These are phyloP conservation scores for Drepanosiphum platanoidis DNA, from an alignment of 2,888 invertebrate genomes.

Conservation along the genomic window DNA sequence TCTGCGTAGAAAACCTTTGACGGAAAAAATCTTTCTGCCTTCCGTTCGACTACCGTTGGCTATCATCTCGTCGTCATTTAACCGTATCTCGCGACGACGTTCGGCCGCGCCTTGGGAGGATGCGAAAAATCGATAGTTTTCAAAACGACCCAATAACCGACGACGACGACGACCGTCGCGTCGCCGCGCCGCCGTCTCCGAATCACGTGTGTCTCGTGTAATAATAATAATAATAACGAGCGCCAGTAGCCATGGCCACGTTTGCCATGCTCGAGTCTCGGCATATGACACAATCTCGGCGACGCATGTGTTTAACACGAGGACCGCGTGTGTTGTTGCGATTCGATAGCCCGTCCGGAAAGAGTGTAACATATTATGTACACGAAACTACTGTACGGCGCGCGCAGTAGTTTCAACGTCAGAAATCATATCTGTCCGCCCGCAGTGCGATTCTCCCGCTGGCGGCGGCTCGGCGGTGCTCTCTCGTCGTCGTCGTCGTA, in stretches of 20 bases:
- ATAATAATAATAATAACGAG: not conserved
- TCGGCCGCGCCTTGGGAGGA: too few species aligned
- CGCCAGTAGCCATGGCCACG: not conserved
- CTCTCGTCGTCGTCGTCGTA: not conserved
- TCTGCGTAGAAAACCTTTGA: too few species aligned
- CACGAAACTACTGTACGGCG: not conserved
- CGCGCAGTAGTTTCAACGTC: not conserved
- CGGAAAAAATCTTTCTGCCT: too few species aligned
- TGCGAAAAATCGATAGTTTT: not conserved
- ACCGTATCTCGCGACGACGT: too few species aligned
- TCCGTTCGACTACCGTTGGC: too few species aligned
- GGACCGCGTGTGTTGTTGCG: not conserved
- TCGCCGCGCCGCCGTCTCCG: too few species aligned
- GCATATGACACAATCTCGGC: conserved; percentile 6
- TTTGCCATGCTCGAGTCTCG: not conserved
- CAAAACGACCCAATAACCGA: not conserved
- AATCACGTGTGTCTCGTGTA: not conserved
- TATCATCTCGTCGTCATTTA: too few species aligned
- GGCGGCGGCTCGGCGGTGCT: too few species aligned
- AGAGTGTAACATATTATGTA: not conserved
- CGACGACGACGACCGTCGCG: too few species aligned
- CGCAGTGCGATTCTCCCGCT: not conserved
- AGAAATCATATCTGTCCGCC: conserved; percentile 6
- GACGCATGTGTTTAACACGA: conserved; percentile 23
- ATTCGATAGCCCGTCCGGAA: not conserved